Conservation (phyloP, 2,888 invertebrate genomes). For the Magallana nippona region DNA sequence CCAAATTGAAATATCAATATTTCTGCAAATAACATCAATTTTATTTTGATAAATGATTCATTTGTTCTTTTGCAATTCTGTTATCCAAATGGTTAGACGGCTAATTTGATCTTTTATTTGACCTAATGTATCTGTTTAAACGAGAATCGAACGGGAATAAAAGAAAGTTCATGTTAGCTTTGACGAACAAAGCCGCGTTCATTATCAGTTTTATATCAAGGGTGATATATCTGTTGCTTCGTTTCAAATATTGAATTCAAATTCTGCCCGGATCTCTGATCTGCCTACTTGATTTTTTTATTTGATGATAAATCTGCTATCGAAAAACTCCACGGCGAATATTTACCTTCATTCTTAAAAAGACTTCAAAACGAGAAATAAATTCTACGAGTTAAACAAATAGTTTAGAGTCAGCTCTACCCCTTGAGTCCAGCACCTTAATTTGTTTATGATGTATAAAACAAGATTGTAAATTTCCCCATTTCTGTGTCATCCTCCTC, state of each 20-base stretch:
- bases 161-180: conserved; percentile 16
- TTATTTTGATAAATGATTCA: conserved; percentile 47
- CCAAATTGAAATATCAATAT: conserved; percentile 45
- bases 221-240: conserved; percentile 14
- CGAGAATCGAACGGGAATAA: conserved; percentile 1
- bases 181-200: conserved; percentile 15
- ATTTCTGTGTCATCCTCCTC: conserved; percentile 10
- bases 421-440: background rate
- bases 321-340: background rate
- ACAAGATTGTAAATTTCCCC: conserved; percentile 1
- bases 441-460: conserved; percentile 29
- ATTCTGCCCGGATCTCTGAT: conserved; percentile 1
- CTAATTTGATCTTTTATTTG: conserved; percentile 40
- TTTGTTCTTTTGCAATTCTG: conserved; percentile 30
- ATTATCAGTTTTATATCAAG: conserved; percentile 21
- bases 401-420: background rate
- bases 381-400: conserved; percentile 21
- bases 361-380: conserved; percentile 27
- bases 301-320: conserved; percentile 31
- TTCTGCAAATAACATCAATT: conserved; percentile 36
- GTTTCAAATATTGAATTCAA: conserved; percentile 30
- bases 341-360: background rate
- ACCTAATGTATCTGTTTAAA: conserved; percentile 33
- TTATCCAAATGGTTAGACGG: conserved; percentile 29
- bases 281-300: conserved; percentile 31